These are phyloP conservation scores for Danaus melanippus DNA, from an alignment of 1,140 invertebrate genomes.

Conservation along the genomic window DNA sequence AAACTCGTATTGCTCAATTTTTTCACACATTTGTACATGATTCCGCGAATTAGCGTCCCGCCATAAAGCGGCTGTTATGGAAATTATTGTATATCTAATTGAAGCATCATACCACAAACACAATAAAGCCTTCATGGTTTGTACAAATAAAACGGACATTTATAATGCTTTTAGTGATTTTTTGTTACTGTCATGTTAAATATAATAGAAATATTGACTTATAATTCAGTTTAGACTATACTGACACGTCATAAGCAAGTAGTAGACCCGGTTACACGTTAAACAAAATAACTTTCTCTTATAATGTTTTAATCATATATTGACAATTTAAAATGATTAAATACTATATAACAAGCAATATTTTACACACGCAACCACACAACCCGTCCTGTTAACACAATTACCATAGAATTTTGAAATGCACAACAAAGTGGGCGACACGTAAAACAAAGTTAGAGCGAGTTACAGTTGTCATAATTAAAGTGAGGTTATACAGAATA, in stretches of 20 bases:
- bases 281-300: too few species aligned
- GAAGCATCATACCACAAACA: conserved; percentile 44
- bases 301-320: too few species aligned
- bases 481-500: conserved; percentile 38
- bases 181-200: background rate
- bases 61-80: conserved; percentile 47
- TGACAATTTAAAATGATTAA: background rate
- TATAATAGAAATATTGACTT: too few species aligned
- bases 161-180: background rate
- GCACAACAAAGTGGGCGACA: too few species aligned
- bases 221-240: too few species aligned
- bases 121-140: conserved; percentile 10
- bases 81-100: conserved; percentile 56
- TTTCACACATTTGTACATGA: conserved; percentile 45
- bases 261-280: too few species aligned
- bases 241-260: too few species aligned
- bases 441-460: background rate
- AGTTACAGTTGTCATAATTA: conserved; percentile 19
- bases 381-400: too few species aligned
- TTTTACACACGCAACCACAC: too few species aligned
- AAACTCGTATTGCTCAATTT: conserved; percentile 2
- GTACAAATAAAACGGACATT: conserved; percentile 5
- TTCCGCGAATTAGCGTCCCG: conserved; percentile 43
- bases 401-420: too few species aligned
- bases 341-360: too few species aligned